A percentile compares a stretch with the other conserved stretches of the same genome.
Evolutionary conservation across 1,140 invertebrate species (phyloP).

Genomic region (Solenopsis invicta): DNA sequence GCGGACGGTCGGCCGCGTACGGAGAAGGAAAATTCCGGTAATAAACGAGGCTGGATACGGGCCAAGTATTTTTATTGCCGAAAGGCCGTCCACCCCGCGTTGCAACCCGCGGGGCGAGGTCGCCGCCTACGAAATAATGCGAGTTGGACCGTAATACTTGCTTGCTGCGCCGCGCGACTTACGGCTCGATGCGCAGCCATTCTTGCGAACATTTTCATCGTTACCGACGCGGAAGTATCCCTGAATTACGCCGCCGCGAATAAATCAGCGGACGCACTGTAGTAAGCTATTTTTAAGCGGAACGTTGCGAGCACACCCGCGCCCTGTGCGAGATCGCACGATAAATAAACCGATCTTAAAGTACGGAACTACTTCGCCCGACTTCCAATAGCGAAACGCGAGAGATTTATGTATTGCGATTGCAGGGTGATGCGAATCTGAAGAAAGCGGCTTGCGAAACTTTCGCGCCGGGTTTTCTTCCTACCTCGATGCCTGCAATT

Average conservation of each 20-base stretch:
- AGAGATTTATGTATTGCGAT: slow-evolving; percentile 54
- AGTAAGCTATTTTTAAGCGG: slow-evolving; percentile 62
- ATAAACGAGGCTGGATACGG: slow-evolving; percentile 72
- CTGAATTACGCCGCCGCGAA: slow-evolving; percentile 61
- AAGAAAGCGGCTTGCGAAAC: slow-evolving; percentile 9
- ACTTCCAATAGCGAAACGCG: slow-evolving; percentile 61
- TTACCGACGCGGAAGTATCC: slow-evolving; percentile 63
- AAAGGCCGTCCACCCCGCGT: slow-evolving; percentile 54
- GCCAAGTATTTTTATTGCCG: slow-evolving; percentile 77
- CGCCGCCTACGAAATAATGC: slow-evolving; percentile 74
- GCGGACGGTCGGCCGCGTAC: slow-evolving; percentile 22
- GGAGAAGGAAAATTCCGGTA: slow-evolving; percentile 74
- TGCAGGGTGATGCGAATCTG: slow-evolving; percentile 46
- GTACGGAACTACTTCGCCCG: slow-evolving; percentile 58
- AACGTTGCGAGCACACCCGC: slow-evolving; percentile 15
- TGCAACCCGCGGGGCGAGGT: slow-evolving; percentile 36
- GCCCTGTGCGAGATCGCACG: slow-evolving; percentile 36
- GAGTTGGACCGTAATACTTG: slow-evolving; percentile 68
- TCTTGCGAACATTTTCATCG: slow-evolving; percentile 74
- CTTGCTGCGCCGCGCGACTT: slow-evolving; percentile 61
- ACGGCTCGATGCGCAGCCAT: slow-evolving; percentile 70
- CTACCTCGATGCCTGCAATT: not conserved
- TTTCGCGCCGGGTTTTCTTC: slow-evolving; percentile 3
- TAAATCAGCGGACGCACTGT: slow-evolving; percentile 56
- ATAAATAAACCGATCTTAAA: slow-evolving; percentile 65